Evolutionary conservation across 2,888 invertebrate species (phyloP), one percentile per base, ranked within the genome.

Genomic region (Chloroclysta siterata): DNA sequence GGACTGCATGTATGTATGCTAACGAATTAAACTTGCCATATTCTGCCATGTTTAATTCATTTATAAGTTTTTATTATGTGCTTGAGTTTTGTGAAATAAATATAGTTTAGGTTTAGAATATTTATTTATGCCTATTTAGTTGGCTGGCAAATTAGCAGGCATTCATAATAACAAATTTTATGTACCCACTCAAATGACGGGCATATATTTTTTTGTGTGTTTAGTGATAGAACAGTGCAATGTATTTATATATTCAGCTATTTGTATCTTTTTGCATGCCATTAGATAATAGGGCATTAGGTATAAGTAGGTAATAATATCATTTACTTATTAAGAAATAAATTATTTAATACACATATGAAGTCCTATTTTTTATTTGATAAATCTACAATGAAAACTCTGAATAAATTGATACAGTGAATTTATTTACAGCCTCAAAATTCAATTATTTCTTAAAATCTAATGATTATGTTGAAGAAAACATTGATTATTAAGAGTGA

Each of bases 11-110:
- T 14, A 15, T 33, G 77, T 80, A 11, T 22, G 55, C 52, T 76
- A 73, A 69, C 72, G 87, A 88, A 89, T 90, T 90, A 89, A 90
- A 90, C 90, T 85, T 86, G 89, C 92, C 92, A 91, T 91, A 85
- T 67, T 69, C 79, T 79, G 88, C 88, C 87, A 90, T 90, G 90
- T 89, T 90, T 90, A 87, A 89, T 89, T 89, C 88, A 73, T 66
- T 74, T 68, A 56, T 65, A 64, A 67, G 56, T 60, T 59, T 53
- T 22, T 63, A 15, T 50, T n/a, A 2, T 33, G 5, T 14, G 51
- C 36, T 51, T 51, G 33, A 51, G 0, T 36, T 33, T 4, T 50
- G 7, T 14, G 22, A 48, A 48, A 33, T 29, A 22, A 11, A 48
- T 48, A n/a, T 7, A 48, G 17, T 17, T 46, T 46, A 17, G 17